phyloP scores from a whole-genome alignment of 2,888 invertebrate species.

The Drosophila gaucha region DNA sequence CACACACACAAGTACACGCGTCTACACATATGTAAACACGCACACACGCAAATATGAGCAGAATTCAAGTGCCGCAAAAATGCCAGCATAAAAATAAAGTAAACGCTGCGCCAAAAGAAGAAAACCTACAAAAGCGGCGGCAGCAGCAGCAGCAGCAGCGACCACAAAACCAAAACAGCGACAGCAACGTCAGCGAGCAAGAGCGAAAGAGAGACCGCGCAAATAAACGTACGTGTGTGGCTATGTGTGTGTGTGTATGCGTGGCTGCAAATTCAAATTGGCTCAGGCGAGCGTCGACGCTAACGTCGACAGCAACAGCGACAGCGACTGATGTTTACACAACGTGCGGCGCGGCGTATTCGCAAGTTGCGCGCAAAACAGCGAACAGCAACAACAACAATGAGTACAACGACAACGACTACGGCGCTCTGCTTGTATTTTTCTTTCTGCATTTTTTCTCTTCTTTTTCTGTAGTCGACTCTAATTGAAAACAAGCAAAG shows the following conservation, averaged over 20 bases:
- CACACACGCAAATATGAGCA: slow-evolving; percentile 20
- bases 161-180: slow-evolving; percentile 54
- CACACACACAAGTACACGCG: slow-evolving; percentile 10
- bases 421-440: slow-evolving; percentile 52
- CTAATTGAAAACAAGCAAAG: slow-evolving; percentile 79
- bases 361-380: slow-evolving; percentile 57
- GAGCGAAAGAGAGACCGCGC: slow-evolving; percentile 18
- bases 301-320: slow-evolving; percentile 29
- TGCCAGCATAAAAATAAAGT: slow-evolving; percentile 79
- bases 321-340: slow-evolving; percentile 74
- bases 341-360: slow-evolving; percentile 72
- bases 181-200: slow-evolving; percentile 19
- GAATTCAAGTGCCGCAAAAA: slow-evolving; percentile 76
- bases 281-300: slow-evolving; percentile 43
- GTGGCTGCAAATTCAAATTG: slow-evolving; percentile 67
- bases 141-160: slow-evolving; percentile 61
- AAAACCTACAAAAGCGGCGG: slow-evolving; percentile 76
- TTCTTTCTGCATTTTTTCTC: slow-evolving; percentile 37
- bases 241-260: slow-evolving; percentile 26
- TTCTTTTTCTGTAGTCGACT: slow-evolving; percentile 48
- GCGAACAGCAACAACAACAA: slow-evolving; percentile 15
- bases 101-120: slow-evolving; percentile 62
- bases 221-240: slow-evolving; percentile 14
- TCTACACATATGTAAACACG: slow-evolving; percentile 5
- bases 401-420: slow-evolving; percentile 26